Percentiles rank a stretch among this genome's conserved stretches.
Conservation (phyloP, 2,797 vertebrate genomes). For the Trachurus trachurus region DNA sequence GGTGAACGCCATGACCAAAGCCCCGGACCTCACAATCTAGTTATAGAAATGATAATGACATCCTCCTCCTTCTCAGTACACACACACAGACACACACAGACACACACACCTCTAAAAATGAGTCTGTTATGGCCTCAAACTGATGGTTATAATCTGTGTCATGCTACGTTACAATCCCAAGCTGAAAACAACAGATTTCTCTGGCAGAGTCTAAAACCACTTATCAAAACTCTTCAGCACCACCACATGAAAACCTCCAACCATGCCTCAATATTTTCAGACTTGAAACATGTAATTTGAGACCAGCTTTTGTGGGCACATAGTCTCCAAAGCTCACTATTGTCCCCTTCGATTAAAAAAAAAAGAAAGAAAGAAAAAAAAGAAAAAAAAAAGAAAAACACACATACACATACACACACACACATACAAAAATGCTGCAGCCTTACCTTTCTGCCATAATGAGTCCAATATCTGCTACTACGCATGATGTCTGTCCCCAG, state of each 20-base stretch:
- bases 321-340: constrained; percentile 59
- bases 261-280: constrained; percentile 76
- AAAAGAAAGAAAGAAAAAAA: background rate
- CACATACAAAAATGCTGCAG: constrained; percentile 27
- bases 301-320: constrained; percentile 63
- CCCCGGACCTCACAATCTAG: constrained; percentile 65
- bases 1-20: constrained; percentile 80
- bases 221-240: constrained; percentile 74
- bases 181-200: constrained; percentile 72
- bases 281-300: constrained; percentile 77
- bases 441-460: constrained; percentile 51
- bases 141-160: constrained; percentile 59
- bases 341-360: constrained; percentile 40
- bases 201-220: constrained; percentile 72
- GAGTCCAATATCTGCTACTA: constrained; percentile 51
- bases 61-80: constrained; percentile 50
- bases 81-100: constrained; percentile 19
- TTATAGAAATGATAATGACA: constrained; percentile 69
- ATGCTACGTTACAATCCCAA: constrained; percentile 53
- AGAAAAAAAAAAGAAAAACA: background rate
- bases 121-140: constrained; percentile 44
- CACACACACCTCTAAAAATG: constrained; percentile 46
- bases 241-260: constrained; percentile 75
- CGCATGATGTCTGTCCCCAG: constrained; percentile 56
- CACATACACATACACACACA: constrained; percentile 5